Percentiles rank a stretch among this genome's conserved stretches.
phyloP scores from a whole-genome alignment of 2,113 vertebrate species.

The Psittacara wagleri region DNA sequence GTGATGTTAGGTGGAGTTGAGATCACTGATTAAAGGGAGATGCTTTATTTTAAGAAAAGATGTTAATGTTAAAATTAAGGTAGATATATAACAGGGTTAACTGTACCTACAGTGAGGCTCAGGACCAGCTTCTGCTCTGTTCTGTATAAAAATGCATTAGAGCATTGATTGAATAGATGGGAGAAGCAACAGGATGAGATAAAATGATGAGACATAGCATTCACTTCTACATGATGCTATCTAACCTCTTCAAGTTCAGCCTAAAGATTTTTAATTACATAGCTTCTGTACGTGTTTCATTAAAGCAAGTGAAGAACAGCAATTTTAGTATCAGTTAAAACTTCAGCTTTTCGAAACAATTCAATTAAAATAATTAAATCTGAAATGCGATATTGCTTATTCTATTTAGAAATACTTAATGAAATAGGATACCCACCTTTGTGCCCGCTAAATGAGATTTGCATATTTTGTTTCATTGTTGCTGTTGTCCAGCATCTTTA shows the following conservation, averaged over 20 bases:
- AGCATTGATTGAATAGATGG: background rate
- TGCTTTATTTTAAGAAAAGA: background rate
- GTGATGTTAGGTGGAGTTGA: background rate
- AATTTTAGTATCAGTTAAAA: background rate
- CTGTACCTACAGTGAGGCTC: background rate
- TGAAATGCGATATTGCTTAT: background rate
- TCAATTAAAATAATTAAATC: background rate
- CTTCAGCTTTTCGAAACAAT: background rate
- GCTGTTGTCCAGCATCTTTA: background rate
- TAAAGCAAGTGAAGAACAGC: background rate
- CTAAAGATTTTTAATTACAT: background rate
- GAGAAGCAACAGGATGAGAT: background rate
- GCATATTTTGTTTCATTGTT: background rate
- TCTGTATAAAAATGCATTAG: background rate
- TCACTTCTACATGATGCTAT: background rate
- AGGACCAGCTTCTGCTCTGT: background rate
- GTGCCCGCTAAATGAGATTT: background rate
- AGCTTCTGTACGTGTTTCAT: background rate
- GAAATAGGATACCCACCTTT: background rate
- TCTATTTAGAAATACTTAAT: background rate
- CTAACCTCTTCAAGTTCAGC: background rate
- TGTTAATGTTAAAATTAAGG: background rate
- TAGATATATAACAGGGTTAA: background rate
- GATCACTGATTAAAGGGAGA: background rate
- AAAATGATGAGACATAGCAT: background rate